phyloP scores from a whole-genome alignment of 2,113 vertebrate genomes.

The Coptodon bakossiorum region DNA sequence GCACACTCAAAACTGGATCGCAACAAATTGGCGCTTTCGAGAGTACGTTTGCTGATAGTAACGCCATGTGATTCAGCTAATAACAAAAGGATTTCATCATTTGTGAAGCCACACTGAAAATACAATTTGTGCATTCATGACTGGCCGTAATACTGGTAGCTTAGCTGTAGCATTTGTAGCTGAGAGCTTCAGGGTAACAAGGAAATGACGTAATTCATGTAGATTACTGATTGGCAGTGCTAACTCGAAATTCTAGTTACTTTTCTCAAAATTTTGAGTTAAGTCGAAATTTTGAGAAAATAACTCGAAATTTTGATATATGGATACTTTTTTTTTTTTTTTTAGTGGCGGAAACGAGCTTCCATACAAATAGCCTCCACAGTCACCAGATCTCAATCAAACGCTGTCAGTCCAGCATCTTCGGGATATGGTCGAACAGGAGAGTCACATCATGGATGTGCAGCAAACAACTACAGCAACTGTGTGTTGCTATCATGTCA shows the following conservation, averaged over 20 bases:
- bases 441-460: neutral
- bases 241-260: rapidly evolving
- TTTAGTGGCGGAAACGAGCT: neutral
- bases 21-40: neutral
- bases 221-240: rapidly evolving
- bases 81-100: neutral
- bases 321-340: rapidly evolving
- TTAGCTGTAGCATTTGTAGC: neutral
- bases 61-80: neutral
- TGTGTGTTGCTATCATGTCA: neutral
- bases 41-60: neutral
- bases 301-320: rapidly evolving
- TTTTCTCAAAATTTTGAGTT: rapidly evolving
- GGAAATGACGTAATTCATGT: rapidly evolving
- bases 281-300: rapidly evolving
- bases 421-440: neutral
- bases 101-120: neutral
- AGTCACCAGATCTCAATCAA: neutral
- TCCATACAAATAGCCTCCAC: neutral
- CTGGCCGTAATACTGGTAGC: rapidly evolving
- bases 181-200: neutral
- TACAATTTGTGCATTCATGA: neutral
- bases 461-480: neutral
- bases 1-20: rapidly evolving
- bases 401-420: neutral